phyloP scores from a whole-genome alignment of 2,113 vertebrate genomes.

The Hippocampus zosterae region DNA sequence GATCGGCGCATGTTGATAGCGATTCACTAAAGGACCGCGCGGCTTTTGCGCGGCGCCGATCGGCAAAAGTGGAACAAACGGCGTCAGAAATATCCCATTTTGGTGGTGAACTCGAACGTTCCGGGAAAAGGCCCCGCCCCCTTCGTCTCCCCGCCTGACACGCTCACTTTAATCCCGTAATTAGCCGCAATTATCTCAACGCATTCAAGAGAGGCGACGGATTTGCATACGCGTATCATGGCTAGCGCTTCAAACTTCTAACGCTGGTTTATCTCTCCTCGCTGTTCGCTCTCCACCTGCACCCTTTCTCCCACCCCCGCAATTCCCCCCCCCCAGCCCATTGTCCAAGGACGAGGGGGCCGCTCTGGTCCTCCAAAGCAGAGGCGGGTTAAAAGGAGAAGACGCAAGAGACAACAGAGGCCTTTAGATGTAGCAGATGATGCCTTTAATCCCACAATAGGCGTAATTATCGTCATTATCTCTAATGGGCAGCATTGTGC shows the following conservation, averaged over 20 bases:
- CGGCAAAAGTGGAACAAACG: no score
- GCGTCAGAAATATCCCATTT: no score
- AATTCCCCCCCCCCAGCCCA: neutral
- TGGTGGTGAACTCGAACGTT: neutral
- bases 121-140: neutral
- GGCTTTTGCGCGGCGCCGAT: no score
- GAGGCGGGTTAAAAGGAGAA: constrained; percentile 3
- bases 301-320: neutral
- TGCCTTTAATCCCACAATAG: constrained; percentile 78
- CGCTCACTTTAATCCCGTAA: constrained; percentile 61
- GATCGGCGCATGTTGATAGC: no score
- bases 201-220: constrained; percentile 38
- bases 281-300: constrained; percentile 14
- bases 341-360: constrained; percentile 47
- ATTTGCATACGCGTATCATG: constrained; percentile 42
- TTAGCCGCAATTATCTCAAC: constrained; percentile 57
- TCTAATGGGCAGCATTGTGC: constrained; percentile 70
- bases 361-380: constrained; percentile 40
- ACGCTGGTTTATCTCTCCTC: constrained; percentile 33
- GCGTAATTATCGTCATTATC: constrained; percentile 78
- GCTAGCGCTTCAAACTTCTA: constrained; percentile 4
- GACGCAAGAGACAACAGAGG: constrained; percentile 43
- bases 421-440: constrained; percentile 69
- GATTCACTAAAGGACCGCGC: no score
- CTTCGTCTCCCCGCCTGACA: constrained; percentile 16